Conservation (phyloP, 2,797 vertebrate species). For the Manis crassicaudata region DNA sequence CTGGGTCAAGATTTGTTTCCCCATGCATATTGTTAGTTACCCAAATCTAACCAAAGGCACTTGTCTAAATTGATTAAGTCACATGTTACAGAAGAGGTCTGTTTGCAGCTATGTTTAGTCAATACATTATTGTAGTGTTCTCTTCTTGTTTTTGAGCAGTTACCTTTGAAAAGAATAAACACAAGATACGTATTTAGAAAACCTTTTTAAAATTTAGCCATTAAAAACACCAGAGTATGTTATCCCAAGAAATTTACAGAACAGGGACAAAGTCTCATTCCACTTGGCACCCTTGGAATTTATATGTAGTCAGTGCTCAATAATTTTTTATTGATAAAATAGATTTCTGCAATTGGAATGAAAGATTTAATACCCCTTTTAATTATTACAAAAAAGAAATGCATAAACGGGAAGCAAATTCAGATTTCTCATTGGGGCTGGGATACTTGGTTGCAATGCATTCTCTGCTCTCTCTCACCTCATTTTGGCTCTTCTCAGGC, state of each 20-base stretch:
- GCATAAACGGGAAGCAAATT: background rate
- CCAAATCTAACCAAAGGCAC: slow-evolving; percentile 18
- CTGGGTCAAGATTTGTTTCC: slow-evolving; percentile 47
- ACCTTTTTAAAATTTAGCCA: background rate
- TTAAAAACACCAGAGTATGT: background rate
- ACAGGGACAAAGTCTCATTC: background rate
- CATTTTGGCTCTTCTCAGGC: slow-evolving; percentile 14
- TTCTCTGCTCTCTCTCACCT: background rate
- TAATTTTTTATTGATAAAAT: slow-evolving; percentile 33
- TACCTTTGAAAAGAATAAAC: slow-evolving; percentile 7
- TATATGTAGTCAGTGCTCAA: background rate
- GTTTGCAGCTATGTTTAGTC: slow-evolving; percentile 25
- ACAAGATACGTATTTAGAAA: background rate
- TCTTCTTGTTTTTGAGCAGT: background rate
- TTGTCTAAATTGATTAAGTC: slow-evolving; percentile 55
- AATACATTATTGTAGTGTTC: background rate
- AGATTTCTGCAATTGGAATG: background rate
- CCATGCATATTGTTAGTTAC: background rate
- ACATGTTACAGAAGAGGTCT: background rate
- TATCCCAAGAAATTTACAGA: background rate
- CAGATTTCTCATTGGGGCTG: background rate
- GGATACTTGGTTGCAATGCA: background rate
- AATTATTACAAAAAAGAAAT: background rate
- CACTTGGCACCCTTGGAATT: background rate
- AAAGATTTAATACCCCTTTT: slow-evolving; percentile 31